These are phyloP conservation scores for Bradynema listronoti DNA, from an alignment of 1,140 invertebrate species.

Conservation along the genomic window DNA sequence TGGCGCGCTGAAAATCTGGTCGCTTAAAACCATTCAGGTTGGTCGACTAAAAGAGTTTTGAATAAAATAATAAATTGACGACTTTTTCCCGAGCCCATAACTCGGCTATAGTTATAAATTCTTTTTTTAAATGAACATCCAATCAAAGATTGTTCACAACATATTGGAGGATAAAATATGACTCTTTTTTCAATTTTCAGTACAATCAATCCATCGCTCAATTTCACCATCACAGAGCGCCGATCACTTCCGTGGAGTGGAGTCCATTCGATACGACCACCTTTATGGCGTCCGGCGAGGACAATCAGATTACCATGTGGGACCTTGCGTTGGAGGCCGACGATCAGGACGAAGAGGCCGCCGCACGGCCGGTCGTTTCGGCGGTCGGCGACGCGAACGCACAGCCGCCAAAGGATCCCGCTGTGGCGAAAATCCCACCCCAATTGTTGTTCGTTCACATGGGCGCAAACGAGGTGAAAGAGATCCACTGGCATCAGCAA, in stretches of 20 bases:
- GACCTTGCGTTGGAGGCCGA: constrained; percentile 78
- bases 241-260: constrained; percentile 94
- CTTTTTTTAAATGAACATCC: too few species aligned
- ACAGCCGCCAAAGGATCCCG: constrained; percentile 12
- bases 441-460: constrained; percentile 96
- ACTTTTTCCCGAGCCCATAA: too few species aligned
- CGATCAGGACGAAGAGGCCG: background rate
- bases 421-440: constrained; percentile 70
- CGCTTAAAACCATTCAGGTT: constrained; percentile 77
- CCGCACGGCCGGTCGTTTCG: constrained; percentile 10
- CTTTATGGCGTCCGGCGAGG: constrained; percentile 82
- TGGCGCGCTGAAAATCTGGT: constrained; percentile 87
- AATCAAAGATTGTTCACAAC: too few species aligned
- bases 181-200: too few species aligned
- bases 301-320: constrained; percentile 94
- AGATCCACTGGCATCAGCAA: constrained; percentile 96
- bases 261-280: constrained; percentile 82
- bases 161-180: too few species aligned
- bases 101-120: too few species aligned
- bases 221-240: constrained; percentile 83
- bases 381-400: background rate
- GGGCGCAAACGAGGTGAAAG: constrained; percentile 87
- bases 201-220: constrained; percentile 71
- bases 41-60: background rate
- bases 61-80: background rate